These are phyloP conservation scores for Pteropus alecto DNA, from an alignment of 2,113 vertebrate genomes.

Conservation along the genomic window DNA sequence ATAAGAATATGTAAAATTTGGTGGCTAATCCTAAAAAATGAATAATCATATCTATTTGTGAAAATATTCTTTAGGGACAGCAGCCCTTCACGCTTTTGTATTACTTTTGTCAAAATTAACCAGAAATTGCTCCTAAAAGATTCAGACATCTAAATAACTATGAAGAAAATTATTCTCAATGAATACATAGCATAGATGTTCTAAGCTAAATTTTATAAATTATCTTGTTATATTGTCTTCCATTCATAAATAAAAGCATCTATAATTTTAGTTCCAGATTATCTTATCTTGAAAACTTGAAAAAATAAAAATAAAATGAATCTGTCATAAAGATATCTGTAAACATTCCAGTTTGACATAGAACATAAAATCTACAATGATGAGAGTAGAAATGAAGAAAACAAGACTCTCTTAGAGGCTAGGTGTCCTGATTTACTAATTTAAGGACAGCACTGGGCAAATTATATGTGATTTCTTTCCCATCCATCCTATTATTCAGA, in stretches of 20 bases:
- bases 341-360: background rate
- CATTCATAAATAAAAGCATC: background rate
- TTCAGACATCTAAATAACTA: background rate
- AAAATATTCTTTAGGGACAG: background rate
- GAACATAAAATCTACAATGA: background rate
- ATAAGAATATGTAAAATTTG: background rate
- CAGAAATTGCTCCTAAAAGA: background rate
- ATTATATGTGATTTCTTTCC: background rate
- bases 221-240: background rate
- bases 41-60: background rate
- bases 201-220: background rate
- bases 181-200: background rate
- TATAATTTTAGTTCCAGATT: background rate
- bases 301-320: slow-evolving; percentile 17
- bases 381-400: background rate
- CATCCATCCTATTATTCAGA: background rate
- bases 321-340: background rate
- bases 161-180: background rate
- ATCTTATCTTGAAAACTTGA: background rate
- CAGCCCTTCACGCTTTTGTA: background rate
- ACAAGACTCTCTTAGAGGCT: background rate
- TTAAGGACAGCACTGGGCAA: background rate
- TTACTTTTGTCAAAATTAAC: slow-evolving; percentile 11
- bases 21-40: background rate
- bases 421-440: background rate